These are phyloP conservation scores for Gorsachius goisagi DNA, from an alignment of 2,113 vertebrate genomes.

Conservation along the genomic window DNA sequence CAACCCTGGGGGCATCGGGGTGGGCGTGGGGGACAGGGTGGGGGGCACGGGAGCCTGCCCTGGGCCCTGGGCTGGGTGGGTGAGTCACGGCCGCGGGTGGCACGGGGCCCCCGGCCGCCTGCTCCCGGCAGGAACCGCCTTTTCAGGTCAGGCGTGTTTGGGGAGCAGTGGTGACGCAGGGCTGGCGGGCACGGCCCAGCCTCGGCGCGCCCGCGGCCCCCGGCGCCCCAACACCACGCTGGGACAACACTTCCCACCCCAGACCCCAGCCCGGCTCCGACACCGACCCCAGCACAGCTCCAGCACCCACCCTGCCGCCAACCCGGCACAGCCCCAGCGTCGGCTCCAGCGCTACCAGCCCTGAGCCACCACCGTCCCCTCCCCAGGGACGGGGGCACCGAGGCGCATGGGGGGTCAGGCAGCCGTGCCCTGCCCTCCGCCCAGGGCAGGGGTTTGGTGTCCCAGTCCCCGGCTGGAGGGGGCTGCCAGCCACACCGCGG, in stretches of 20 bases:
- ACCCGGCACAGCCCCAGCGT: background rate
- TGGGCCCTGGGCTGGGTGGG: background rate
- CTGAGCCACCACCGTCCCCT: fast-evolving
- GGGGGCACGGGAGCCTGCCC: background rate
- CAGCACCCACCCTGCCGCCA: background rate
- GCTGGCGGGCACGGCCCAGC: constrained; percentile 33
- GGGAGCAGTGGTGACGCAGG: constrained; percentile 60
- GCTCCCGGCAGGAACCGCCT: constrained; percentile 60
- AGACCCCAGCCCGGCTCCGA: fast-evolving
- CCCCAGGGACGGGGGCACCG: background rate
- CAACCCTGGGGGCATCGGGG: background rate
- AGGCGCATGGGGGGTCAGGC: background rate
- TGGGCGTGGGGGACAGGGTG: background rate
- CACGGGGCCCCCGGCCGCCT: background rate
- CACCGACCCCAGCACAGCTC: background rate
- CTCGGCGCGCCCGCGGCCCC: constrained; percentile 29
- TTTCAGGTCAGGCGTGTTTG: constrained; percentile 68
- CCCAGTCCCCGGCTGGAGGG: background rate
- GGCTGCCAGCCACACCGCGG: background rate
- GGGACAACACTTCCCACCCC: background rate
- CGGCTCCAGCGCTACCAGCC: background rate
- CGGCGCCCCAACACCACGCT: background rate
- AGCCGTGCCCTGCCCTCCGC: background rate
- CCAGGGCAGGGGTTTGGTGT: background rate
- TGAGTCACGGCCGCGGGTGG: constrained; percentile 36